Base-by-base conservation (phyloP, 2,113 vertebrate species). In the Engraulis encrasicolus region DNA sequence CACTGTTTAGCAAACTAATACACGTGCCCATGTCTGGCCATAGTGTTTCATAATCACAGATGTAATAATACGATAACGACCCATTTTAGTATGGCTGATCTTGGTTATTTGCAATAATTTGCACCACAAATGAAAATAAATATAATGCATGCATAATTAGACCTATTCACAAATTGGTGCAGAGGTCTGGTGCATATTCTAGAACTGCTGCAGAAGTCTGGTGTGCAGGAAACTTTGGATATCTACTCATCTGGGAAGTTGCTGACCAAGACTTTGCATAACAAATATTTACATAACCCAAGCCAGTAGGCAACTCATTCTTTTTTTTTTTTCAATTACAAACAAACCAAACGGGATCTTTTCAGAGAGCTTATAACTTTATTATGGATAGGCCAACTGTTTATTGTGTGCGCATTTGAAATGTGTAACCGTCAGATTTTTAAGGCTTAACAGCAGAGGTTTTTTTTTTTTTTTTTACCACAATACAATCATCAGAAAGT, bases 381-480 rank as follows among this genome's bases (percentile, higher is more conserved):
- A 45, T 45, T 45, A 45, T 5, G 9, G 4, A 45, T 45, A 45
- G n/a, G n/a, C n/a, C n/a, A n/a, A n/a, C 19, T 48, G n/a, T 58
- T 31, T 78, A 49, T 34, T 45, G 50, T 79, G 19, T 79, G 61
- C 34, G 61, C 31, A 2, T 74, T 11, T 74, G 27, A 3, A 45
- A 45, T 74, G 61, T 31, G 61, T 31, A 3, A 14, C 23, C 19
- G 2, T 20, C 61, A 71, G n/a, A 37, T n/a, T 61, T 82, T 84
- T 87, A 84, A 66, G 66, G 80, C 84, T 66, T 81, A 50, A 78
- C 6, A 78, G 87, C 86, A 23, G 6, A 12, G 20, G 17, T 36
- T 40, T 12, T 27, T 19, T 74, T 23, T 36, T 40, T 12, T 27
- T 19, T 74, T 6, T 40, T 31, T 48, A 23, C 37, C 54, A 45